Conservation (phyloP, 2,113 vertebrate genomes). For the Oncorhynchus keta region DNA sequence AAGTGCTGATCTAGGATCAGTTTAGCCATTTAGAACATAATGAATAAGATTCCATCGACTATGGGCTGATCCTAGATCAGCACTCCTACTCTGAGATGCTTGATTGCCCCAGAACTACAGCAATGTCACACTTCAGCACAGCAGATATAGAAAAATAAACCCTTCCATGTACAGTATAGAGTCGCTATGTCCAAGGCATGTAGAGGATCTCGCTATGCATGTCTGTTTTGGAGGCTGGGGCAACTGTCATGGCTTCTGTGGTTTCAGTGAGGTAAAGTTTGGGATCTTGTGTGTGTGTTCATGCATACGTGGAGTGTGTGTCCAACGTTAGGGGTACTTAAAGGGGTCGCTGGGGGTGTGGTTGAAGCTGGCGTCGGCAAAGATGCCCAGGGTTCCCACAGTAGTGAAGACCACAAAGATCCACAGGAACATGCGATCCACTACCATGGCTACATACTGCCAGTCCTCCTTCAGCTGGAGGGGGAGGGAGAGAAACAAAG, state of each 20-base stretch:
- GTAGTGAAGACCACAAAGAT: slow-evolving; percentile 79
- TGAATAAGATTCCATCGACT: no score
- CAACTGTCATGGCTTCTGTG: not conserved
- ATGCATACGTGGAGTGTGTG: not conserved
- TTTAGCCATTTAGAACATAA: no score
- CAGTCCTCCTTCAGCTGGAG: slow-evolving; percentile 78
- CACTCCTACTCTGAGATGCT: no score
- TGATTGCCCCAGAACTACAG: not conserved
- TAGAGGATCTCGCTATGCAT: not conserved
- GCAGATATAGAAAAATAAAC: not conserved
- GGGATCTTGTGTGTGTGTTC: not conserved
- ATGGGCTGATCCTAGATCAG: no score
- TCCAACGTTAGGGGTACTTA: slow-evolving; percentile 17
- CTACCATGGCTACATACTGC: slow-evolving; percentile 83
- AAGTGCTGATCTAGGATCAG: no score
- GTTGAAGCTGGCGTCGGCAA: slow-evolving; percentile 73
- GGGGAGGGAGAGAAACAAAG: not conserved
- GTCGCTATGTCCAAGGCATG: not conserved
- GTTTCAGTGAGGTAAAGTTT: not conserved
- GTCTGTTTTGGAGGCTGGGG: no score
- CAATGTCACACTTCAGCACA: not conserved
- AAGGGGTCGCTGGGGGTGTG: slow-evolving; percentile 75
- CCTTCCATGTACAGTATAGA: slow-evolving; percentile 1
- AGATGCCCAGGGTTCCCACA: slow-evolving; percentile 77
- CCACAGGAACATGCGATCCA: slow-evolving; percentile 80